phyloP scores from a whole-genome alignment of 2,888 invertebrate genomes.

The Sarcophaga carnaria region DNA sequence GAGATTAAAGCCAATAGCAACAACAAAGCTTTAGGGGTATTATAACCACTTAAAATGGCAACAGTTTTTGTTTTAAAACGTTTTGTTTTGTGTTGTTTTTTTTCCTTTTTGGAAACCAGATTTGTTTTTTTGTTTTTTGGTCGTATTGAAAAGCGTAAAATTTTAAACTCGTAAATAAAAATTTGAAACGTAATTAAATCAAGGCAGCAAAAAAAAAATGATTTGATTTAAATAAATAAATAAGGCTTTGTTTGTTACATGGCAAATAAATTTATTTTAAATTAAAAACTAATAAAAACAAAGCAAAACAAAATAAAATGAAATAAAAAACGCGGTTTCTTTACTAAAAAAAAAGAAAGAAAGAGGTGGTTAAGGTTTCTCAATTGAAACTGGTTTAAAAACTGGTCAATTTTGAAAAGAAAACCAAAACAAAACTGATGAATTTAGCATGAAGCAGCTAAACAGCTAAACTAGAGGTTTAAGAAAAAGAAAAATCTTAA shows the following conservation, averaged over 20 bases:
- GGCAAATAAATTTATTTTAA: constrained; percentile 2
- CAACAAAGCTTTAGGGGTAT: too few species aligned
- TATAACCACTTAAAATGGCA: too few species aligned
- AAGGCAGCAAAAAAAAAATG: background rate
- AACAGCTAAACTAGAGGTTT: constrained; percentile 18
- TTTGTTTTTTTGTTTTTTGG: background rate
- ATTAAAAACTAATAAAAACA: background rate
- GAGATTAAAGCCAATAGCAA: constrained; percentile 45
- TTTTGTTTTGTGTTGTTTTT: too few species aligned
- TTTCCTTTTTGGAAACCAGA: background rate
- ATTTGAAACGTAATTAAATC: constrained; percentile 39
- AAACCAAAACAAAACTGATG: constrained; percentile 67
- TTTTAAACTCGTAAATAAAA: constrained; percentile 39
- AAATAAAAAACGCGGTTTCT: background rate
- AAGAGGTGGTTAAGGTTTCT: background rate
- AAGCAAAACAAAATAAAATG: constrained; percentile 6
- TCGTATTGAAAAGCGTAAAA: background rate
- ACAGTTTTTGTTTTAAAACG: too few species aligned
- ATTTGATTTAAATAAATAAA: background rate
- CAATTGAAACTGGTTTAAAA: constrained; percentile 36
- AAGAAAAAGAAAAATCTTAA: background rate
- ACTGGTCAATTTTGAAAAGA: constrained; percentile 25
- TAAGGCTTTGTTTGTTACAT: background rate
- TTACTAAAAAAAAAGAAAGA: too few species aligned
- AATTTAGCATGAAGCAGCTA: constrained; percentile 41